A percentile compares a stretch with the other conserved stretches of the same genome.
These are phyloP conservation scores for Trachelus stipa DNA, from an alignment of 2,888 invertebrate genomes.

Conservation along the genomic window DNA sequence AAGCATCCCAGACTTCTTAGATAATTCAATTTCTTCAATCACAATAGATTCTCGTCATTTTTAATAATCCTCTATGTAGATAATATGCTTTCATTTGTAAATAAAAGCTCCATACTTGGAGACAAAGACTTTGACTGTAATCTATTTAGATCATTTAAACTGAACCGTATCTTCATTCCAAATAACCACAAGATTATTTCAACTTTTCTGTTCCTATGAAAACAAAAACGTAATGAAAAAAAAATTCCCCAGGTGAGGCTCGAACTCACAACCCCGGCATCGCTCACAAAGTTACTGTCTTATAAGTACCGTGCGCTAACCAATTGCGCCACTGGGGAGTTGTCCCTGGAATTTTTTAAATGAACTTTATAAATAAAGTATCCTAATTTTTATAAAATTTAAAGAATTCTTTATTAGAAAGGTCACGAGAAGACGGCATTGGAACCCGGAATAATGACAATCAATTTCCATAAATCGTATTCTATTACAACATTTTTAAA, in stretches of 20 bases:
- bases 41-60: not conserved
- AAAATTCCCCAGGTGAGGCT: conserved; percentile 97
- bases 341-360: not conserved
- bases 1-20: conserved; percentile 30
- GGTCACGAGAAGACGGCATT: not conserved
- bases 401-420: not conserved
- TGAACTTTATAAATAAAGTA: conserved; percentile 4
- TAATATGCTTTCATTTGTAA: not conserved
- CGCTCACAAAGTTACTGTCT: conserved; percentile 92
- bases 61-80: not conserved
- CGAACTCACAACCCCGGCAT: conserved; percentile 99
- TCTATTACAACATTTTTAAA: not conserved
- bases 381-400: not conserved
- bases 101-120: not conserved
- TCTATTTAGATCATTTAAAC: not conserved
- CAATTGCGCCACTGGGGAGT: conserved; percentile 97
- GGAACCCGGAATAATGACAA: not conserved
- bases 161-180: not conserved
- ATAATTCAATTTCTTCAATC: not conserved
- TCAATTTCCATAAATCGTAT: not conserved
- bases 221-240: conserved; percentile 45
- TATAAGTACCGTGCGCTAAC: conserved; percentile 99
- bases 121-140: not conserved
- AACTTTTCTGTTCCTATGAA: not conserved
- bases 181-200: not conserved